Conservation (phyloP, 92 coral and sea anemone species). For the Epizoanthus rinbou region DNA sequence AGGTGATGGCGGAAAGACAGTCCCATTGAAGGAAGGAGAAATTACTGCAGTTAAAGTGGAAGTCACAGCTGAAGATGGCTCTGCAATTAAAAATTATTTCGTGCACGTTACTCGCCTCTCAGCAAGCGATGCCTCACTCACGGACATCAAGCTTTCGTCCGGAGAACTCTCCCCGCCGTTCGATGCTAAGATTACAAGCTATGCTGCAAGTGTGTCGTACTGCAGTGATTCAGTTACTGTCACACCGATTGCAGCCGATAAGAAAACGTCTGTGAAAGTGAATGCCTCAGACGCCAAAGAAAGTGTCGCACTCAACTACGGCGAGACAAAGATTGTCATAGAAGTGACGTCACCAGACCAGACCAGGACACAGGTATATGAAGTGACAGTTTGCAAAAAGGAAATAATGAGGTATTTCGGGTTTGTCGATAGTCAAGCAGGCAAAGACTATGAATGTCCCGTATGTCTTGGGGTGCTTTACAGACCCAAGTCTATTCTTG, state of each 20-base stretch:
- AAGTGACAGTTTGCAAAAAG: constrained; percentile 57
- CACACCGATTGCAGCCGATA: constrained; percentile 80
- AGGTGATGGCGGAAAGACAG: constrained; percentile 81
- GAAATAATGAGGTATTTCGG: constrained; percentile 64
- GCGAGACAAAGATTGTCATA: constrained; percentile 78
- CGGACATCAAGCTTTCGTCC: constrained; percentile 69
- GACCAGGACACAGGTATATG: constrained; percentile 61
- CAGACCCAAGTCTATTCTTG: constrained; percentile 83
- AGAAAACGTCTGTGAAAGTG: constrained; percentile 71
- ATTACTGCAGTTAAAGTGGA: constrained; percentile 81
- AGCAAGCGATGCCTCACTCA: constrained; percentile 87
- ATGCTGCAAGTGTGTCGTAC: constrained; percentile 65
- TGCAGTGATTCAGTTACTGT: constrained; percentile 59
- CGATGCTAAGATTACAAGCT: constrained; percentile 55
- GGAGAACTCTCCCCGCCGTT: constrained; percentile 75
- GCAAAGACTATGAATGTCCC: constrained; percentile 72
- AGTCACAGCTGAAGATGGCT: constrained; percentile 97
- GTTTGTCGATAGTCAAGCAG: constrained; percentile 55
- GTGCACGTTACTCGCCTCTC: constrained; percentile 83
- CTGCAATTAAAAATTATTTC: constrained; percentile 83
- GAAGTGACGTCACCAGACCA: constrained; percentile 93
- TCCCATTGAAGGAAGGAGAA: constrained; percentile 81
- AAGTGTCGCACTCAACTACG: constrained; percentile 67
- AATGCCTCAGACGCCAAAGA: constrained; percentile 67
- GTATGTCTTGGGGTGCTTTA: constrained; percentile 80